Evolutionary conservation across 2,888 invertebrate species (phyloP).

Genomic region (Flabesymbios commensalis): DNA sequence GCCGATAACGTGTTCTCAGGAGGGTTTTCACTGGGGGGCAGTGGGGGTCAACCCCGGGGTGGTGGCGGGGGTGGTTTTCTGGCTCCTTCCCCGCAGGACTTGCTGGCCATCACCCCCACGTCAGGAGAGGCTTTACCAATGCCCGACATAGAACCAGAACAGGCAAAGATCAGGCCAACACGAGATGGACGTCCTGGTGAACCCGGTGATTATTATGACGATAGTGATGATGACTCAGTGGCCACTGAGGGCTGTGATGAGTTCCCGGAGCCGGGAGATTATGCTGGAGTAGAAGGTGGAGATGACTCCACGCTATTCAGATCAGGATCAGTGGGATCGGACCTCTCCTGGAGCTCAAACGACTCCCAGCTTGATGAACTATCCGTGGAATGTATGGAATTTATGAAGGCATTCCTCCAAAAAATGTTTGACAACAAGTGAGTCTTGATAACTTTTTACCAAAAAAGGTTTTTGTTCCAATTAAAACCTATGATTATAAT

Average conservation of each 20-base stretch:
- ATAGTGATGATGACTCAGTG: conserved; percentile 27
- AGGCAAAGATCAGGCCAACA: neutral
- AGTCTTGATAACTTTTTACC: too few species aligned
- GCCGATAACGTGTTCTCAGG: neutral
- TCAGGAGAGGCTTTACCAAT: conserved; percentile 26
- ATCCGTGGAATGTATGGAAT: conserved; percentile 24
- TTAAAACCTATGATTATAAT: too few species aligned
- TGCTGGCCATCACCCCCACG: conserved; percentile 31
- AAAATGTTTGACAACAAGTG: conserved; percentile 67
- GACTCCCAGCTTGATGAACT: conserved; percentile 20
- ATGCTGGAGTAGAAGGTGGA: conserved; percentile 4
- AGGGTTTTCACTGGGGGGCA: neutral
- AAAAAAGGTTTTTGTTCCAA: too few species aligned
- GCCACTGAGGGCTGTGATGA: conserved; percentile 37
- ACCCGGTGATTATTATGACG: conserved; percentile 15
- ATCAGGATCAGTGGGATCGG: conserved; percentile 27
- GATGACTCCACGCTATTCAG: conserved; percentile 13
- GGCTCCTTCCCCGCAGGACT: conserved; percentile 7
- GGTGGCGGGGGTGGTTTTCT: neutral
- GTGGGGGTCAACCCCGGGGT: neutral
- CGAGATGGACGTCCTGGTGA: neutral
- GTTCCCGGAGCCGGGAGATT: conserved; percentile 11
- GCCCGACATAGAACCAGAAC: conserved; percentile 15
- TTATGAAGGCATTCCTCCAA: conserved; percentile 71
- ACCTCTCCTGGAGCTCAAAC: conserved; percentile 23